Conservation (phyloP, 2,888 invertebrate genomes). For the Brachypalpus laphriformis region DNA sequence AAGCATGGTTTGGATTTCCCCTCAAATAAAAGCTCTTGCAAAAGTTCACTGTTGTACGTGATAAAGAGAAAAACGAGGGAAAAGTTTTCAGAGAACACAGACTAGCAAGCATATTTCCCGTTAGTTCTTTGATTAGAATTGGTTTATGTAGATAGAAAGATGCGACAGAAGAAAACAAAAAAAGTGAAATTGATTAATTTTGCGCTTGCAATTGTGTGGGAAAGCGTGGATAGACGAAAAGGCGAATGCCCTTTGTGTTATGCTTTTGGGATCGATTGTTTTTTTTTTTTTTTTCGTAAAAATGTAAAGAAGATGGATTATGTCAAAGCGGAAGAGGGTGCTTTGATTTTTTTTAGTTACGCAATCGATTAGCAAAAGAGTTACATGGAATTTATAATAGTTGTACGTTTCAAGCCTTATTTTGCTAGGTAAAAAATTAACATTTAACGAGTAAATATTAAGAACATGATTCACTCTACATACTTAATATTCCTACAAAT, state of each 20-base stretch:
- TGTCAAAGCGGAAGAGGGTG: neutral
- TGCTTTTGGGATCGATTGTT: neutral
- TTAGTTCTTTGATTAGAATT: constrained; percentile 8
- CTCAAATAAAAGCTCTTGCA: neutral
- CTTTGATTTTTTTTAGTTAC: neutral
- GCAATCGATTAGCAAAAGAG: neutral
- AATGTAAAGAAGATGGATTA: neutral
- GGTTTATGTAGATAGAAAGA: constrained; percentile 12
- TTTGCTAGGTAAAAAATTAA: neutral
- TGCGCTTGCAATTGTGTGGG: constrained; percentile 13
- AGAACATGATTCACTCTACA: too few relatives aligned
- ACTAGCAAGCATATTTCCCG: neutral
- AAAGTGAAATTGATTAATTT: constrained; percentile 68
- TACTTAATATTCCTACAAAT: too few relatives aligned
- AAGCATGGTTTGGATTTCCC: neutral
- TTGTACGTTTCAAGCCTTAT: neutral
- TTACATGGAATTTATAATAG: neutral
- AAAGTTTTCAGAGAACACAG: neutral
- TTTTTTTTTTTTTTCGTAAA: neutral
- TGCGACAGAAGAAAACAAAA: constrained; percentile 19
- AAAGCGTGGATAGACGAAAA: constrained; percentile 5
- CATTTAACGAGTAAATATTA: too few relatives aligned
- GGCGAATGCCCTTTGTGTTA: constrained; percentile 60
- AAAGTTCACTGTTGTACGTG: neutral
- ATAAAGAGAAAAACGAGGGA: neutral